phyloP scores from a whole-genome alignment of 1,140 invertebrate species.

The Aphis craccivora region DNA sequence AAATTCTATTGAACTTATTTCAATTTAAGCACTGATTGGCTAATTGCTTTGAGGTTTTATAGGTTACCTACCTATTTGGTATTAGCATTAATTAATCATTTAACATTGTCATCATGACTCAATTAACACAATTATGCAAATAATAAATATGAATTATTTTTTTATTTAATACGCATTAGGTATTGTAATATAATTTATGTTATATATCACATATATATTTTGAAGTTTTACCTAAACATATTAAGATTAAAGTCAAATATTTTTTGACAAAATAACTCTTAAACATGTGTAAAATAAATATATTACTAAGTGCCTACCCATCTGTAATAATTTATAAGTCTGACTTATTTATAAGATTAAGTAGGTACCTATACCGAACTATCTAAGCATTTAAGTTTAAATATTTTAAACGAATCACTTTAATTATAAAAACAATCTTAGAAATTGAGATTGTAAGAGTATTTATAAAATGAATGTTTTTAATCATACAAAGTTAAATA shows the following conservation, averaged over 20 bases:
- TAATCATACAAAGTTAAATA: not conserved
- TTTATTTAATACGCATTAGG: not conserved
- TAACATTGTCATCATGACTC: not conserved
- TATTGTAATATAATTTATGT: not conserved
- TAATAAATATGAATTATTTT: not conserved
- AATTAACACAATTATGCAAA: not conserved
- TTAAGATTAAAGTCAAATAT: not conserved
- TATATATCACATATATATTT: too few species aligned
- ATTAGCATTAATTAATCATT: not conserved
- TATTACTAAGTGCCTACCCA: not conserved
- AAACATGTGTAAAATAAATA: not conserved
- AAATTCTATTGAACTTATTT: too few species aligned
- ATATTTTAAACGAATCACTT: not conserved
- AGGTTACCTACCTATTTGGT: too few species aligned
- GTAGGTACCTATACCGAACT: too few species aligned
- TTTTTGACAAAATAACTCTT: not conserved
- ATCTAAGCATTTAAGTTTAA: not conserved
- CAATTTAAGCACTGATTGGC: too few species aligned
- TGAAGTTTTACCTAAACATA: too few species aligned
- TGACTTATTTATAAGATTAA: not conserved
- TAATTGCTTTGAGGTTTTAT: too few species aligned
- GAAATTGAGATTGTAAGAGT: not conserved
- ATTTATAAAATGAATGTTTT: not conserved
- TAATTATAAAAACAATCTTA: too few species aligned
- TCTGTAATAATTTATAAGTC: not conserved